Evolutionary conservation across 2,113 vertebrate genomes (phyloP), one percentile per base, ranked within the genome.

Genomic region (Elachura formosa): DNA sequence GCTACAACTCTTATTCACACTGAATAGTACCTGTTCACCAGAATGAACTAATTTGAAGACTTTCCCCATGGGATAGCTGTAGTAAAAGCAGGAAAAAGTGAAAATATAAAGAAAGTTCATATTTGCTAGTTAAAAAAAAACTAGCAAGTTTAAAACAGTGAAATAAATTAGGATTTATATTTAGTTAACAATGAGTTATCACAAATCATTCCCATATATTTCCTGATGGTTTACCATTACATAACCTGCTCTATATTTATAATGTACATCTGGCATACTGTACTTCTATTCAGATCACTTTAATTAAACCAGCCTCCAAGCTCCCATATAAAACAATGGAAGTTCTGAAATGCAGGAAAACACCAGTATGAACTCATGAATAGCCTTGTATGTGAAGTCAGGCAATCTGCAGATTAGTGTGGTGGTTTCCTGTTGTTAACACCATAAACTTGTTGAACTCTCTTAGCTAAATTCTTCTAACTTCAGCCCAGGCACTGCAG

Each of bases 231-330:
- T 98, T 97, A 97, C 89, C 96, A 97, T 98, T 98, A 98, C 97
- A 97, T 98, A 98, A 98, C 95, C 95, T 89, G 48, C 56, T 91
- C 93, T 97, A 93, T 96, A 97, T 98, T 98, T 98, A 97, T 97
- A 97, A 93, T 84, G 94, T 95, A 96, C 98, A 98, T 98, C 97
- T 98, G 98, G 98, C 94, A 74, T 58, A 96, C 96, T 97, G 97
- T 96, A 94, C 77, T 87, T 73, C 96, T 79, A 96, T 97, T 98
- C 97, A 97, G 95, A 97, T 97, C 91, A 95, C 95, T 97, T 97
- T 98, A 98, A 98, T 98, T 98, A 98, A 97, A 97, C 31, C 97
- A 93, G 98, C 97, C 97, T 98, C 97, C 64, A 61, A 97, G 97
- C 97, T 96, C 97, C 87, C 93, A 96, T 98, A 97, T 96, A 97